These are phyloP conservation scores for Tonatia bakeri DNA, from an alignment of 2,113 vertebrate species.

Conservation along the genomic window DNA sequence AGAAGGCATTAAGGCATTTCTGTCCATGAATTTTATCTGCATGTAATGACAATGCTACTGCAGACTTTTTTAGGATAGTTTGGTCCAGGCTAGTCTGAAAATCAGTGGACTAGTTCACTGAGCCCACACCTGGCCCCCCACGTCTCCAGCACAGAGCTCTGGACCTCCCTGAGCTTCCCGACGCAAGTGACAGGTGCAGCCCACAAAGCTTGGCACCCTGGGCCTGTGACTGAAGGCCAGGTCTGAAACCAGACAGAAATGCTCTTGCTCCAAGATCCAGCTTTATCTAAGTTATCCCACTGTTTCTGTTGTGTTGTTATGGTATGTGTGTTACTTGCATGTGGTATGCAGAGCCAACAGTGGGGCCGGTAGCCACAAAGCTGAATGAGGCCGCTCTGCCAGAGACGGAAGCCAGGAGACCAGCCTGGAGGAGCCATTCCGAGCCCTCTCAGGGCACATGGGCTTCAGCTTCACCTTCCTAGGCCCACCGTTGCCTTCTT, in stretches of 20 bases:
- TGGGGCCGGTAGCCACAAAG: not conserved
- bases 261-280: fast-evolving
- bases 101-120: not conserved
- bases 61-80: not conserved
- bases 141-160: not conserved
- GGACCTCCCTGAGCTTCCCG: not conserved
- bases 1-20: not conserved
- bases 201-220: not conserved
- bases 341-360: fast-evolving
- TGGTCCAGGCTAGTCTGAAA: not conserved
- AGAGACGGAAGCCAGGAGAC: not conserved
- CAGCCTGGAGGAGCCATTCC: not conserved
- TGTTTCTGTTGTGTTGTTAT: not conserved
- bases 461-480: not conserved
- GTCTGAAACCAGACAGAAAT: not conserved
- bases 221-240: fast-evolving
- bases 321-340: not conserved
- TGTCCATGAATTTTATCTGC: not conserved
- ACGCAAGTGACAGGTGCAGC: not conserved
- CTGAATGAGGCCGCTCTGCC: fast-evolving
- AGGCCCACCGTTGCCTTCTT: not conserved
- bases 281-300: not conserved
- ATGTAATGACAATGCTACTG: not conserved
- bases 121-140: not conserved
- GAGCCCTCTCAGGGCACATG: fast-evolving